Percentiles rank a stretch among this genome's conserved stretches.
Evolutionary conservation across 2,797 vertebrate species (phyloP).

Genomic region (Pangasius djambal): DNA sequence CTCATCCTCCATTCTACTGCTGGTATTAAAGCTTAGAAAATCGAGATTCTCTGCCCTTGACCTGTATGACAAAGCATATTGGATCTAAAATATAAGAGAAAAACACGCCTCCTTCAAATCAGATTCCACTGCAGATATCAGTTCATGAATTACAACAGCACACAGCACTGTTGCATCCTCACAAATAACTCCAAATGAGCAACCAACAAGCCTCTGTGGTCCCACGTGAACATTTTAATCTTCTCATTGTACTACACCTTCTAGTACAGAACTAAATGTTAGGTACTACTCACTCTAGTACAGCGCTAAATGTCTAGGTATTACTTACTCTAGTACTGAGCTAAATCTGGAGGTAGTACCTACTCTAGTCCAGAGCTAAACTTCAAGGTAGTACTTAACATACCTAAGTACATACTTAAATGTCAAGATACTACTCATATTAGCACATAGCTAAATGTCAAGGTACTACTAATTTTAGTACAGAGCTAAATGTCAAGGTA

Average conservation of each 20-base stretch:
- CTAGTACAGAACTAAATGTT: background rate
- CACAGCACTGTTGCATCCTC: background rate
- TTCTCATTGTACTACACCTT: background rate
- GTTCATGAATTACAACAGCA: background rate
- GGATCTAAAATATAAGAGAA: background rate
- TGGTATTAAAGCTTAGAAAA: constrained; percentile 9
- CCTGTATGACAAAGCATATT: constrained; percentile 10
- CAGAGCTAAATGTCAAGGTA: background rate
- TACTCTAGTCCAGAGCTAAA: background rate
- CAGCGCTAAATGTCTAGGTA: background rate
- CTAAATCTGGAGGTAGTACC: background rate
- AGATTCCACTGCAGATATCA: constrained; percentile 17
- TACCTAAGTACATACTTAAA: too few species aligned
- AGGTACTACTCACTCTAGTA: background rate
- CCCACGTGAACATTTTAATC: background rate
- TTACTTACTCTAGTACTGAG: background rate
- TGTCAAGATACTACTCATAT: background rate
- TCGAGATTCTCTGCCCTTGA: constrained; percentile 18
- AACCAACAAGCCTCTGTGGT: background rate
- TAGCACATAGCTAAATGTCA: too few species aligned
- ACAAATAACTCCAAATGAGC: background rate
- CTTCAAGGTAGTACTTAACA: too few species aligned
- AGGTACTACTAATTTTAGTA: background rate
- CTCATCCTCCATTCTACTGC: constrained; percentile 3
- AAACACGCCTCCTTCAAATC: background rate